Evolutionary conservation across 2,113 vertebrate genomes (phyloP), one percentile per base, ranked within the genome.

Genomic region (Tonatia bakeri): DNA sequence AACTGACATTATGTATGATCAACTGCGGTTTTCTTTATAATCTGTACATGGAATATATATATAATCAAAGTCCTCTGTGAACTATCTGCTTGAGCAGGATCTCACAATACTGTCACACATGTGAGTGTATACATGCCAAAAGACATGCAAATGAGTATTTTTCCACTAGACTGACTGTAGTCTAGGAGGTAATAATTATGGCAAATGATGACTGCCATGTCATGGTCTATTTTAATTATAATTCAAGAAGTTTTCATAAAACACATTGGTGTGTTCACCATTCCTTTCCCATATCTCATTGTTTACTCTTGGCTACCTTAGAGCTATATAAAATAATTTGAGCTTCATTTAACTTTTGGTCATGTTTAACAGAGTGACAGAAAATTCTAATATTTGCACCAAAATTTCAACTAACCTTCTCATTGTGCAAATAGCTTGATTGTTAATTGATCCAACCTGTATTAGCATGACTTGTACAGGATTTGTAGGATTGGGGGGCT

Each of bases 301-400:
- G 19, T 59, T 83, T 28, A 26, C 24, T 59, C 26, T 36, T 80
- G 20, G 7, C 31, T 88, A 33, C 50, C 81, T 91, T 54, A 54
- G 20, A 84, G 31, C 10, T 47, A 70, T 13, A 43, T 28, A 67
- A 77, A 69, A 28, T 88, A 70, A 69, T 26, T 10, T 43, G 24
- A 38, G 7, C 85, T 13, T 38, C 64, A 24, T 64, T 70, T 93
- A 84, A 79, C 31, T 61, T 91, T 79, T n/a, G 26, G 19, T 20
- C 52, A 16, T 45, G 3, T 64, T 75, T 5, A 6, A 0, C 16
- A 73, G 45, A 79, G 28, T 87, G 22, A 40, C 40, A 54, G 38
- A n/a, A 88, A 79, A 40, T 75, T 93, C 38, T 75, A 40, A 79
- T 77, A 65, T 91, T 80, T 91, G 73, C 31, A 47, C 33, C 47